A percentile compares a stretch with the other conserved stretches of the same genome.
phyloP scores from a whole-genome alignment of 2,888 invertebrate species.

The Oligia fasciuncula region DNA sequence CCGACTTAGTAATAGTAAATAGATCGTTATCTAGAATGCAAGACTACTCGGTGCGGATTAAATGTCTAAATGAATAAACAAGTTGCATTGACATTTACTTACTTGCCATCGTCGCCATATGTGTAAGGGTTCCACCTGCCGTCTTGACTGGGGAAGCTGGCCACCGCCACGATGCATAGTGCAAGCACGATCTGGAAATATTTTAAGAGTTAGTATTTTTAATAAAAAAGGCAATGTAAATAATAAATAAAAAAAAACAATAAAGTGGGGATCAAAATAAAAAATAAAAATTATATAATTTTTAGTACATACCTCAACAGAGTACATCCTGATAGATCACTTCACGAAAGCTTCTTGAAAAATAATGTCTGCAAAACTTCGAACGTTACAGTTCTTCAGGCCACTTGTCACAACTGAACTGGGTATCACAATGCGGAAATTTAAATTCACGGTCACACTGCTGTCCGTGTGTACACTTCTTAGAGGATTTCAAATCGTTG shows the following conservation, averaged over 20 bases:
- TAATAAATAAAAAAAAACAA: background rate
- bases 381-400: constrained; percentile 75
- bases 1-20: constrained; percentile 21
- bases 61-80: constrained; percentile 65
- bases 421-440: constrained; percentile 83
- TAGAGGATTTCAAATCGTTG: constrained; percentile 87
- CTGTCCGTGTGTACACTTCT: constrained; percentile 83
- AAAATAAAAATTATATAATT: background rate
- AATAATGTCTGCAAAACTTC: constrained; percentile 59
- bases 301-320: constrained; percentile 75
- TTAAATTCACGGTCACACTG: constrained; percentile 80
- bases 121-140: constrained; percentile 84
- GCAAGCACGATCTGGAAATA: constrained; percentile 79
- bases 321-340: constrained; percentile 82
- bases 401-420: constrained; percentile 78
- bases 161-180: constrained; percentile 78
- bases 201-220: constrained; percentile 18
- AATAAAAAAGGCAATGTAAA: background rate
- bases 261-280: background rate
- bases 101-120: constrained; percentile 85
- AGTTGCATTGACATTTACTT: constrained; percentile 79
- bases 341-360: constrained; percentile 65
- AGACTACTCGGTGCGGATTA: constrained; percentile 37
- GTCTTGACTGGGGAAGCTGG: constrained; percentile 78
- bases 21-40: constrained; percentile 32